Evolutionary conservation across 2,797 vertebrate species (phyloP).

Genomic region (Gallinago solitaria): DNA sequence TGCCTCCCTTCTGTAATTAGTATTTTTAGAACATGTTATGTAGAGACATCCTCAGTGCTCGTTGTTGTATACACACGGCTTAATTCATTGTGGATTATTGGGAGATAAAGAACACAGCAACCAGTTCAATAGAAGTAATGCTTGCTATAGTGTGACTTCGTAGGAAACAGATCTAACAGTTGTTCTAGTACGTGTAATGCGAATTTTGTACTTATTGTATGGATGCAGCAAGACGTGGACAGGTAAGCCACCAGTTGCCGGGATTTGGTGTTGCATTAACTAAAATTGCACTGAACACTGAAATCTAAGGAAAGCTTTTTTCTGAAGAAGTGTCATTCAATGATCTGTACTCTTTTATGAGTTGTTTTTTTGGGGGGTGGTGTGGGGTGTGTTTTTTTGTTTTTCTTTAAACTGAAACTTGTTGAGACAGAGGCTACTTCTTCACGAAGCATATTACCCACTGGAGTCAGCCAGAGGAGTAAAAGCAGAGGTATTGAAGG

Average conservation of each 20-base stretch:
- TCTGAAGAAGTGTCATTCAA: neutral
- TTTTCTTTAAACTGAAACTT: neutral
- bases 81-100: neutral
- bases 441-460: neutral
- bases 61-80: neutral
- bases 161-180: neutral
- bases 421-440: neutral
- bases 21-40: neutral
- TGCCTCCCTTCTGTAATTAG: neutral
- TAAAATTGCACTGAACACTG: neutral
- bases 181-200: rapidly evolving
- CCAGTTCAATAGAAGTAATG: neutral
- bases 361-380: neutral
- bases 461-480: neutral
- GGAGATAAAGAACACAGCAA: neutral
- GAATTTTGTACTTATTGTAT: neutral
- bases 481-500: neutral
- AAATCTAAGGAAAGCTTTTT: neutral
- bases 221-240: neutral
- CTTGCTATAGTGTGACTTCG: neutral
- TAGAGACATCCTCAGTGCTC: neutral
- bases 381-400: neutral
- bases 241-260: neutral
- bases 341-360: neutral
- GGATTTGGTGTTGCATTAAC: neutral